Base-by-base conservation (phyloP, 1,140 invertebrate genomes). In the Drosophila yakuba region DNA sequence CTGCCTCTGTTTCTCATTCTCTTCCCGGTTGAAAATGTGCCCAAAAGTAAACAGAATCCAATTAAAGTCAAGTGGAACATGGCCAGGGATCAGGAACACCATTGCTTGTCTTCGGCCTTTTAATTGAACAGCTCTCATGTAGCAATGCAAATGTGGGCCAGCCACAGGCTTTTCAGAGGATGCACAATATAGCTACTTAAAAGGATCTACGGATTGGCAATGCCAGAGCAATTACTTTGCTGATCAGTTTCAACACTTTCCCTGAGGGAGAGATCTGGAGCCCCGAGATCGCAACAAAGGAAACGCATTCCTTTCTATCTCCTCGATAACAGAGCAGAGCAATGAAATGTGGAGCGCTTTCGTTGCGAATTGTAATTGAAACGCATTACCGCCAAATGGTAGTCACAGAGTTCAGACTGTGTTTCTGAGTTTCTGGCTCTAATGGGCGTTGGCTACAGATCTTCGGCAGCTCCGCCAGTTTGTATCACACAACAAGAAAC, bases 21-120 rank as follows among this genome's bases (percentile, higher is more conserved):
- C 64, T 69, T 62, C 63, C 67, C 58, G 66, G 47, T 48, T 61
- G 69, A 51, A 86, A 85, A 80, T 78, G 78, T 81, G 83, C 62
- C 78, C 78, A 86, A 86, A 86, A 86, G 71, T 79, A 78, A 85
- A 82, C 83, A 82, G 71, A 88, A 82, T 86, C 82, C 82, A 86
- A 86, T 86, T 86, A 86, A 86, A 86, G 82, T 82, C 82, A 86
- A 86, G 78, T 88, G 82, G 48, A 86, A 86, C 82, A 86, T 88
- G 82, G 78, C 74, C 74, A 63, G 50, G 61, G 62, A 71, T 71
- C 68, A 72, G 64, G 44, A 74, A 52, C 15, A 51, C 28, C 2
- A 5, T 32, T 35, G 41, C 25, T 71, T 84, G 72, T 78, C 62
- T 50, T 15, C 25, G 63, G 78, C 41, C 78, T 88, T 86, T 86